A percentile compares a stretch with the other conserved stretches of the same genome.
Conservation (phyloP, 2,888 invertebrate genomes). For the Julus scandinavius region DNA sequence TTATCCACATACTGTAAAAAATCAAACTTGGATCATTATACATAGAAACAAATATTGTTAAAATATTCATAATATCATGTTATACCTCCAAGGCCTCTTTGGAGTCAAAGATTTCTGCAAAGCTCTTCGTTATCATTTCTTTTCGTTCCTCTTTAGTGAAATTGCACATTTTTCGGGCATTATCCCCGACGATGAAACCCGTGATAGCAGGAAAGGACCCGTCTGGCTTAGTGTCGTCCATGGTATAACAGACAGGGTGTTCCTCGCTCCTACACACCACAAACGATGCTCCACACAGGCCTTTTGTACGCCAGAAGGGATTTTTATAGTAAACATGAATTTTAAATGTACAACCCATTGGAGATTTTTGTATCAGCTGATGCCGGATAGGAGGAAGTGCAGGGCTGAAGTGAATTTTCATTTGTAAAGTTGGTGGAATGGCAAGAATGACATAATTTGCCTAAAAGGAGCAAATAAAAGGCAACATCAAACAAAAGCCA, state of each 20-base stretch:
- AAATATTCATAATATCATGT: neutral
- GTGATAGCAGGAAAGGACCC: conserved; percentile 61
- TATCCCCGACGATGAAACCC: conserved; percentile 63
- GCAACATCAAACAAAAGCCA: neutral
- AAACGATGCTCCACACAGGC: conserved; percentile 55
- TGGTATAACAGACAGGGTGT: conserved; percentile 60
- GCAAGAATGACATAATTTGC: conserved; percentile 64
- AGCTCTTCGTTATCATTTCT: conserved; percentile 60
- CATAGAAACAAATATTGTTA: too few species aligned
- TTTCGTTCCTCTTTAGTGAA: conserved; percentile 62
- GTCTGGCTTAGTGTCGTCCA: conserved; percentile 62
- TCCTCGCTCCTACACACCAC: conserved; percentile 60
- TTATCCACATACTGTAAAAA: too few species aligned
- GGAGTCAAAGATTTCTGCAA: conserved; percentile 62
- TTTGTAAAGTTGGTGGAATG: conserved; percentile 64
- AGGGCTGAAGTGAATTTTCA: conserved; percentile 65
- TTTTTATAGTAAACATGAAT: conserved; percentile 66
- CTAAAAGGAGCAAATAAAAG: conserved; percentile 54
- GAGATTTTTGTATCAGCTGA: conserved; percentile 64
- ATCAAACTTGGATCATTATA: too few species aligned
- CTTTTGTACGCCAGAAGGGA: conserved; percentile 65
- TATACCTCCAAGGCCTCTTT: conserved; percentile 62
- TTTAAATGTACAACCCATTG: conserved; percentile 67
- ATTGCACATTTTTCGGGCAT: conserved; percentile 60
- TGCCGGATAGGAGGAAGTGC: conserved; percentile 63